A percentile compares a stretch with the other conserved stretches of the same genome.
Conservation (phyloP, 2,113 vertebrate genomes). For the Poecilia latipinna region DNA sequence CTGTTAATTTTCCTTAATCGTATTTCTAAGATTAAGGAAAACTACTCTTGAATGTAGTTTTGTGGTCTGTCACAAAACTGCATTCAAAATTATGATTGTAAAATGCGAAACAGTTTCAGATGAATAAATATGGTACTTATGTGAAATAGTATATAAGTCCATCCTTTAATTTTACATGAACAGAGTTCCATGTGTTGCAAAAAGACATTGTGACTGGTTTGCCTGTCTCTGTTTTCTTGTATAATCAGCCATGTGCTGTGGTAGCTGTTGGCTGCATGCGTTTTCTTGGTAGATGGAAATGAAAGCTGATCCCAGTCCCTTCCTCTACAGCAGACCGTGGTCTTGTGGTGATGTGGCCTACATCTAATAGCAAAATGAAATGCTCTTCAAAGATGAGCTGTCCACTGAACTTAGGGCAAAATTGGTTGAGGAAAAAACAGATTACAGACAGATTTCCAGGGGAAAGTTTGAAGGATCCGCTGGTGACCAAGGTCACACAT, state of each 20-base stretch:
- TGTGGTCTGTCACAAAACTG: too few relatives aligned
- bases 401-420: conserved; percentile 12
- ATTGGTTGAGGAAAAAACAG: not conserved
- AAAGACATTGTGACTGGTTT: conserved; percentile 29
- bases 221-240: conserved; percentile 35
- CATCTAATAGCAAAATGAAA: conserved; percentile 20
- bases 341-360: conserved; percentile 25
- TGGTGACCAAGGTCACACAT: not conserved
- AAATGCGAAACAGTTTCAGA: not conserved
- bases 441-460: not conserved
- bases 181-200: conserved; percentile 7
- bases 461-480: not conserved
- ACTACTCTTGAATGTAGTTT: too few relatives aligned
- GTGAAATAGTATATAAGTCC: not conserved
- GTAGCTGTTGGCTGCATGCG: conserved; percentile 27
- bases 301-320: conserved; percentile 33
- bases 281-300: conserved; percentile 41
- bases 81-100: not conserved
- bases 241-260: not conserved
- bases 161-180: not conserved
- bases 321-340: conserved; percentile 18
- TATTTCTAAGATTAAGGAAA: too few relatives aligned
- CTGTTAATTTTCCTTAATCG: not conserved
- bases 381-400: conserved; percentile 23
- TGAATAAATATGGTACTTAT: not conserved